phyloP scores from a whole-genome alignment of 53 echinoderm and acorn worm genomes.

The Glandiceps talaboti region DNA sequence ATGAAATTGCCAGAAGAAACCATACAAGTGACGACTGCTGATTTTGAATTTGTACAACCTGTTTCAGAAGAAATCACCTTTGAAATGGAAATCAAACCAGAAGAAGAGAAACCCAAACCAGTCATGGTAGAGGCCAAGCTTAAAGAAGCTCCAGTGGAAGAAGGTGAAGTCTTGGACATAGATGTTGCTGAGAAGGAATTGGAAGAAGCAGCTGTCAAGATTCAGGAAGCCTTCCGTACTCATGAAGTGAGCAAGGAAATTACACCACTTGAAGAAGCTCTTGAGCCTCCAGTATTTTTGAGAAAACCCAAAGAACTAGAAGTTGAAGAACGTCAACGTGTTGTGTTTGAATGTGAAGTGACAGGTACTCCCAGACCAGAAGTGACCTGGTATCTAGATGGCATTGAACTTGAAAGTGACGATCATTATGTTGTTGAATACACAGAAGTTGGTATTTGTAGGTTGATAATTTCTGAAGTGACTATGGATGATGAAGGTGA shows the following conservation, averaged over 20 bases:
- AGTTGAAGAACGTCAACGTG: slow-evolving; percentile 45
- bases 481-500: slow-evolving; percentile 75
- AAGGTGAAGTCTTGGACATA: slow-evolving; percentile 9
- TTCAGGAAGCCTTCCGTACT: slow-evolving; percentile 28
- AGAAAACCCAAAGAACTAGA: slow-evolving; percentile 51
- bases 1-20: background rate
- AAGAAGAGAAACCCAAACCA: background rate
- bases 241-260: slow-evolving; percentile 18
- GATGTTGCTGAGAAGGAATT: background rate
- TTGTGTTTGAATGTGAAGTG: slow-evolving; percentile 74
- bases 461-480: slow-evolving; percentile 71
- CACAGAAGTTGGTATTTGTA: slow-evolving; percentile 64
- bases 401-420: slow-evolving; percentile 45
- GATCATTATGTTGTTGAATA: slow-evolving; percentile 81
- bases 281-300: slow-evolving; percentile 72
- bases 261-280: slow-evolving; percentile 41
- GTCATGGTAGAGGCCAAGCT: slow-evolving; percentile 7
- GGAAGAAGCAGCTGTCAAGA: background rate
- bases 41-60: background rate
- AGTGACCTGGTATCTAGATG: slow-evolving; percentile 77
- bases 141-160: slow-evolving; percentile 23
- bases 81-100: slow-evolving; percentile 1
- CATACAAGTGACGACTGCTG: slow-evolving; percentile 9
- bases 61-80: background rate
- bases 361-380: slow-evolving; percentile 83